A percentile compares a stretch with the other conserved stretches of the same genome.
Conservation (phyloP, 2,888 invertebrate species). For the Cephus spinipes region DNA sequence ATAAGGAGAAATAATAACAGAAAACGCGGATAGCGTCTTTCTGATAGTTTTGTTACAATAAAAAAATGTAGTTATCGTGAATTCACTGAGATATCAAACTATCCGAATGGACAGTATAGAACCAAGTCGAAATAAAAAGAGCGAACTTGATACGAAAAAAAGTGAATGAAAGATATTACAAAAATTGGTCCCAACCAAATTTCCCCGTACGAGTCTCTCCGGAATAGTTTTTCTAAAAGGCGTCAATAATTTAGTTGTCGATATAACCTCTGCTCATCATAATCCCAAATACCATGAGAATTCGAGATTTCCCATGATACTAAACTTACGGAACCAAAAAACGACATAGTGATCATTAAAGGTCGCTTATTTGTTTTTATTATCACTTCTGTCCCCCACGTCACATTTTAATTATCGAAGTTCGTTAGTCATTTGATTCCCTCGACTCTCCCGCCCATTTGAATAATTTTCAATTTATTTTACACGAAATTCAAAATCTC, state of each 20-base stretch:
- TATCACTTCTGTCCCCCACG: neutral
- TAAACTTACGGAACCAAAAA: neutral
- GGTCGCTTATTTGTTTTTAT: neutral
- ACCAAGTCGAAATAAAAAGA: neutral
- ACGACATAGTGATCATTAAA: neutral
- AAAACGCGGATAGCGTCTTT: neutral
- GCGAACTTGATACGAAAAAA: neutral
- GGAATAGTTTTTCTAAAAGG: neutral
- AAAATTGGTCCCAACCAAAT: neutral
- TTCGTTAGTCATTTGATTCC: conserved; percentile 21
- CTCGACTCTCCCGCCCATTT: neutral
- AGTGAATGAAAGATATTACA: too few species aligned
- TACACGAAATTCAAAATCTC: too few species aligned
- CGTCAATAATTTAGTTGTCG: neutral
- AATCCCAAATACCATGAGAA: neutral
- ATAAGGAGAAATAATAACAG: neutral
- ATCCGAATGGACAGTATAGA: neutral
- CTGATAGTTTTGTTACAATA: neutral
- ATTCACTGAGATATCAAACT: neutral
- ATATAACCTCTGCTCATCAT: neutral
- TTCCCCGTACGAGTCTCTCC: neutral
- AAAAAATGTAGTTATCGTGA: neutral
- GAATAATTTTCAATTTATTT: neutral
- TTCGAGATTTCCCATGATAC: neutral
- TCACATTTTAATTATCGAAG: conserved; percentile 13